These are phyloP conservation scores for Catajapyx aquilonaris DNA, from an alignment of 1,140 invertebrate genomes.

Conservation along the genomic window DNA sequence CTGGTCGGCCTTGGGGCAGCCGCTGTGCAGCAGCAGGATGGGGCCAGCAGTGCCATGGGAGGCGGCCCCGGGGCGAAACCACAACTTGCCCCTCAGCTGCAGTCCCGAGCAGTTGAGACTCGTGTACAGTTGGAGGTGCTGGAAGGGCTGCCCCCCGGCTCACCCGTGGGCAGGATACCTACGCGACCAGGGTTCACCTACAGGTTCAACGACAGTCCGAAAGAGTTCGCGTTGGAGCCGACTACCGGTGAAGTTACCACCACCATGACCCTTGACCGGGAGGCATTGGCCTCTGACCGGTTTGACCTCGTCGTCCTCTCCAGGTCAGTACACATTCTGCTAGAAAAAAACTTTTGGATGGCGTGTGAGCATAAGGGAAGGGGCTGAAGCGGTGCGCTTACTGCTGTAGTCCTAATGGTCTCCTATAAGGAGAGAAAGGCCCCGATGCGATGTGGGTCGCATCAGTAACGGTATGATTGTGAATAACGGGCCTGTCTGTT, in stretches of 20 bases:
- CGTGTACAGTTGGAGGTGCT: conserved; percentile 60
- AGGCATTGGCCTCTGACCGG: conserved; percentile 46
- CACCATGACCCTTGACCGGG: conserved; percentile 55
- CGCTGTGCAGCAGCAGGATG: too few species aligned
- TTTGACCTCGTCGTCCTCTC: conserved; percentile 73
- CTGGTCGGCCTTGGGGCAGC: too few species aligned
- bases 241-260: conserved; percentile 63
- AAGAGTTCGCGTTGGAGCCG: conserved; percentile 58
- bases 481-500: too few species aligned
- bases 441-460: too few species aligned
- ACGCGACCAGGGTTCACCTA: conserved; percentile 70
- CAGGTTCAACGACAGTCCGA: conserved; percentile 70
- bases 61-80: conserved; percentile 6
- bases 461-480: too few species aligned
- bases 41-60: too few species aligned
- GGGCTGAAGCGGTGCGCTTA: too few species aligned
- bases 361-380: too few species aligned
- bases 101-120: conserved; percentile 64
- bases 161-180: conserved; percentile 62
- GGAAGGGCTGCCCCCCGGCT: conserved; percentile 61
- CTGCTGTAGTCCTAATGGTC: too few species aligned
- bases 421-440: too few species aligned
- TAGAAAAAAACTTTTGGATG: too few species aligned
- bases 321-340: too few species aligned
- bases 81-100: conserved; percentile 52